Conservation (phyloP, 1,140 invertebrate species). For the Zaprionus ornatus region DNA sequence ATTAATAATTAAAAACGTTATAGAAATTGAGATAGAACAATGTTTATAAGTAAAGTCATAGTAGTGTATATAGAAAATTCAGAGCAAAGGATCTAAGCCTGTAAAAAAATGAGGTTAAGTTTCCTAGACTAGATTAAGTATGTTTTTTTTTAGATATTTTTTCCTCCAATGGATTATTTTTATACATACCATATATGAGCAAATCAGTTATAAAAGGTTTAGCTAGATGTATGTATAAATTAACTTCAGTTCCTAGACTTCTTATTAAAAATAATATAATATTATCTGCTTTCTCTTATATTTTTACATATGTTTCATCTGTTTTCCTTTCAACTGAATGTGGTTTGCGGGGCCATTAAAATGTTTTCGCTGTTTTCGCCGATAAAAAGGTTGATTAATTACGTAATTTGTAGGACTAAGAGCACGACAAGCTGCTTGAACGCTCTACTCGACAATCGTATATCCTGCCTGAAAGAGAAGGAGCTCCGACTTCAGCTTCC, state of each 20-base stretch:
- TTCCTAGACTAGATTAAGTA: too few species aligned
- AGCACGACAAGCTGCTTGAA: conserved; percentile 29
- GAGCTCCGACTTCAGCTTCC: not conserved
- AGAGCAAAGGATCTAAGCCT: too few species aligned
- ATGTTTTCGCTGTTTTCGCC: not conserved
- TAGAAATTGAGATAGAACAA: too few species aligned
- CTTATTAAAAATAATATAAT: not conserved
- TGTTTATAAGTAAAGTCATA: too few species aligned
- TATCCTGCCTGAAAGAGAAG: not conserved
- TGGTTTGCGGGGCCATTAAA: not conserved
- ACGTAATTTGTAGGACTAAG: conserved; percentile 60
- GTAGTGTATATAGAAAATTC: too few species aligned
- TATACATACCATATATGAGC: too few species aligned
- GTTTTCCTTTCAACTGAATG: not conserved
- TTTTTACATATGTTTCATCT: not conserved
- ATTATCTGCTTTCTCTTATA: not conserved
- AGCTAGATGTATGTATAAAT: too few species aligned
- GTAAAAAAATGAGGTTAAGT: too few species aligned
- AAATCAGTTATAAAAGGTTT: too few species aligned
- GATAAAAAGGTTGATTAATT: conserved; percentile 69
- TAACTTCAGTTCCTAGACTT: not conserved
- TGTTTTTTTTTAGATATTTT: too few species aligned
- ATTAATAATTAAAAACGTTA: too few species aligned
- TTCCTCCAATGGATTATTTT: too few species aligned
- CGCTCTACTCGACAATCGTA: not conserved